phyloP scores from a whole-genome alignment of 2,797 vertebrate genomes.

The Typhlichthys subterraneus region DNA sequence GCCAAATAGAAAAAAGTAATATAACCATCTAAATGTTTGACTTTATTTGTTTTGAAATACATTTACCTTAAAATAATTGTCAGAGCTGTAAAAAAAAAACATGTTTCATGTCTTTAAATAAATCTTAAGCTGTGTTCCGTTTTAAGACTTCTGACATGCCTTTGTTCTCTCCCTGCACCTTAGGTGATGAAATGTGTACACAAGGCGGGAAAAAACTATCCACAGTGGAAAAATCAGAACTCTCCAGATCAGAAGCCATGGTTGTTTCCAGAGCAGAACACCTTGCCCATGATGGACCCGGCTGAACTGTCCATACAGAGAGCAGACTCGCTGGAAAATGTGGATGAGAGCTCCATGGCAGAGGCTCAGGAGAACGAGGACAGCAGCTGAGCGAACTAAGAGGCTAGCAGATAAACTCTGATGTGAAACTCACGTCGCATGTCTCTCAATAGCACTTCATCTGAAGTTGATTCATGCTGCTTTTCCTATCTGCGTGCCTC shows the following conservation, averaged over 20 bases:
- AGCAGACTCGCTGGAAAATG: slow-evolving; percentile 77
- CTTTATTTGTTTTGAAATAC: not conserved
- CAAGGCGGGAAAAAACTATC: slow-evolving; percentile 78
- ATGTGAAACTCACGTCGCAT: slow-evolving; percentile 5
- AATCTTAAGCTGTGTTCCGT: slow-evolving; percentile 29
- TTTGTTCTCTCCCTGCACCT: slow-evolving; percentile 6
- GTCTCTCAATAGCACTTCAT: slow-evolving; percentile 13
- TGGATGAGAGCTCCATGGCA: slow-evolving; percentile 71
- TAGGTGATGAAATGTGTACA: slow-evolving; percentile 80
- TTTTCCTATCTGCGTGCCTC: slow-evolving; percentile 26
- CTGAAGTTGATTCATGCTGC: not conserved
- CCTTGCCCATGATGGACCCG: slow-evolving; percentile 72
- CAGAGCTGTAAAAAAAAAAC: not conserved
- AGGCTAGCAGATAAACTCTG: not conserved
- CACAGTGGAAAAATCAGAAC: slow-evolving; percentile 76
- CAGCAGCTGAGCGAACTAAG: slow-evolving; percentile 59
- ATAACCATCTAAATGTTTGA: not conserved
- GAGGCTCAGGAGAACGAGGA: slow-evolving; percentile 65
- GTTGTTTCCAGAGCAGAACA: slow-evolving; percentile 78
- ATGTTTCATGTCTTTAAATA: not conserved
- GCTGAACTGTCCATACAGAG: slow-evolving; percentile 75
- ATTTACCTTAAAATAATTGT: not conserved
- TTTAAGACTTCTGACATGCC: slow-evolving; percentile 10
- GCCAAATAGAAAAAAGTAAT: not conserved
- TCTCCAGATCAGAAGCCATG: slow-evolving; percentile 75